Evolutionary conservation across 2,888 invertebrate genomes (phyloP), one percentile per base, ranked within the genome.

Genomic region (Geophilus truncorum): DNA sequence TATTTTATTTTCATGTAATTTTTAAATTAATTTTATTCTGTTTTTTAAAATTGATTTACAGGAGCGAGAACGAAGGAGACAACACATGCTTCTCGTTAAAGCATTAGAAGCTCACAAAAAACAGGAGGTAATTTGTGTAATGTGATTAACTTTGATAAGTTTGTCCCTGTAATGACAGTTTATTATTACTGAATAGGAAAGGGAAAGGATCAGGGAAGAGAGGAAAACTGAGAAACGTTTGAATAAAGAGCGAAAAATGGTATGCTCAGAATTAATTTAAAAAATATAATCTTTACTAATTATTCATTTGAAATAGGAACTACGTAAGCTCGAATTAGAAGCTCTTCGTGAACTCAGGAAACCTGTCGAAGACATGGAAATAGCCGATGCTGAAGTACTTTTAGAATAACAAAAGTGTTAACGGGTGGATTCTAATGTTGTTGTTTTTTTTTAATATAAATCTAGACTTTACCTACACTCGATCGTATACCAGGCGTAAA

Each of bases 301-400:
- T 40, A 45, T 40, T 28, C 3, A 0, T n/a, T 21, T 15, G 25
- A 10, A 1, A 32, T 21, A 80, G 80, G 95, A 92, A 84, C 91
- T 92, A 84, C 88, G 91, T 82, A 88, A 90, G 83, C 86, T 91
- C 78, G 92, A 93, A 85, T 87, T 92, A 86, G 92, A 88, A 89
- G 90, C 90, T 85, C 91, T 87, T 85, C 91, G 89, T 88, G 93
- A 89, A 90, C 91, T 91, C 89, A 92, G 95, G 85, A 94, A 95
- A 87, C 96, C 97, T 0, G 92, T 94, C 84, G 97, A 97, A 87
- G 97, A 97, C 87, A 92, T 96, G 85, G 93, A 95, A 84, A 88
- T 97, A 18, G 90, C 91, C 81, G 90, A 82, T n/a, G 28, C 81
- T 9, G 78, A 82, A n/a, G 82, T 82, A 45, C 4, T 18, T 6